Conservation (phyloP, 2,797 vertebrate species). For the Sphenopsis melanotis region DNA sequence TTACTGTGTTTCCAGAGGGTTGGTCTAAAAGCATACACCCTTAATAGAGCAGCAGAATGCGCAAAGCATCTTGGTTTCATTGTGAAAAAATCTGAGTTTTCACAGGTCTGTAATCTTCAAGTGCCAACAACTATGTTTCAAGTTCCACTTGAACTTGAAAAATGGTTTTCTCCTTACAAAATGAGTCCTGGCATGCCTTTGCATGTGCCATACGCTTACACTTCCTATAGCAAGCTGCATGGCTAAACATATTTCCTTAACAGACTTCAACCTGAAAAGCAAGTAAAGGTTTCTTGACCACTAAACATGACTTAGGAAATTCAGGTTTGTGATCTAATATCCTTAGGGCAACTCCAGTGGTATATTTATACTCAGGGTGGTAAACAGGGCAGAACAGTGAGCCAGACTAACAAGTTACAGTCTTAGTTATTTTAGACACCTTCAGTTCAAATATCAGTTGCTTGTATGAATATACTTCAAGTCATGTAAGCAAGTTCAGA, state of each 20-base stretch:
- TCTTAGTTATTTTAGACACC: not conserved
- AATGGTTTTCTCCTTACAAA: not conserved
- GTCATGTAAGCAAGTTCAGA: not conserved
- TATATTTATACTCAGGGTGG: not conserved
- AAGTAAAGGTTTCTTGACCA: not conserved
- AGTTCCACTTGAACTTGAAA: not conserved
- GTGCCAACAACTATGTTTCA: not conserved
- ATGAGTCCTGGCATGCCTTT: accelerated
- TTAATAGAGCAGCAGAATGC: not conserved
- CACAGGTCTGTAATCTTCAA: not conserved
- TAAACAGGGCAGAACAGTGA: not conserved
- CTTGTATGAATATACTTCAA: not conserved
- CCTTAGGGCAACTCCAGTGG: not conserved
- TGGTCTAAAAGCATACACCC: not conserved
- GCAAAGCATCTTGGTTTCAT: not conserved
- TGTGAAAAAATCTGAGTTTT: not conserved
- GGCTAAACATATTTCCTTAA: not conserved
- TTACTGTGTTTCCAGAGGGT: not conserved
- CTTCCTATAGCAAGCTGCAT: not conserved
- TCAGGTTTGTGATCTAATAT: not conserved
- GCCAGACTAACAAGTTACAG: not conserved
- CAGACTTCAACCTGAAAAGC: not conserved
- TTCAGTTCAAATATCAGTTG: not conserved
- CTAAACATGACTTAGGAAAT: not conserved
- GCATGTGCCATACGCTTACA: not conserved